These are phyloP conservation scores for Barnardius zonarius DNA, from an alignment of 2,113 vertebrate genomes.

Conservation along the genomic window DNA sequence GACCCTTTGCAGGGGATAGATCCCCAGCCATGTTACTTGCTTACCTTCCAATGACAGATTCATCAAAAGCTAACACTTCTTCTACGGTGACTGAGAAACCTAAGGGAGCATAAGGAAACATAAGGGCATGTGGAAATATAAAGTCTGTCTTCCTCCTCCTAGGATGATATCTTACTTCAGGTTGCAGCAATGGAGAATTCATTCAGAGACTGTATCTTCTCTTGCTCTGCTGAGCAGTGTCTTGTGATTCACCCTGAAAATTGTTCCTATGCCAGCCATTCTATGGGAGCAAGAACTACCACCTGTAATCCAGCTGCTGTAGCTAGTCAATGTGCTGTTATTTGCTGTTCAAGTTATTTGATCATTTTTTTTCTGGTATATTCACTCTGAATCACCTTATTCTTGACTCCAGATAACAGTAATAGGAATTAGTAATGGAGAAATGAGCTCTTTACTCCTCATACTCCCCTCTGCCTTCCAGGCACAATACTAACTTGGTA, in stretches of 20 bases:
- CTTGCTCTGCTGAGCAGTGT: neutral
- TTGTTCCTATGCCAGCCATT: neutral
- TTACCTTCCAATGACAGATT: neutral
- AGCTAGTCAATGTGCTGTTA: neutral
- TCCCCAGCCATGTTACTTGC: neutral
- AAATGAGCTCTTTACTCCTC: conserved; percentile 7
- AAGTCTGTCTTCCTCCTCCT: neutral
- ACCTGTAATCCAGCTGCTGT: neutral
- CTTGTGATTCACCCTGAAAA: neutral
- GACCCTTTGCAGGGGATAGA: neutral
- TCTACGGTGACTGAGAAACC: neutral
- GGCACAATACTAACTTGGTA: neutral
- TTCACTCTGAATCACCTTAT: conserved; percentile 4
- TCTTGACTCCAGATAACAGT: conserved; percentile 13
- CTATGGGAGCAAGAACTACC: neutral
- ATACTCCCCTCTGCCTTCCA: neutral
- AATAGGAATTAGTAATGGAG: conserved; percentile 31
- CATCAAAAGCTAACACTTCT: neutral
- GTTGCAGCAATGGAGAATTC: neutral
- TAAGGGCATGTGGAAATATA: neutral
- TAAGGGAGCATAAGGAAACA: neutral
- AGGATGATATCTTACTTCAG: neutral
- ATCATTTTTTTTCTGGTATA: neutral
- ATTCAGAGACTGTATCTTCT: neutral
- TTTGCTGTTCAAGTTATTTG: conserved; percentile 11